Percentiles rank a stretch among this genome's conserved stretches.
These are phyloP conservation scores for Sesamia nonagrioides DNA, from an alignment of 1,140 invertebrate species.

Conservation along the genomic window DNA sequence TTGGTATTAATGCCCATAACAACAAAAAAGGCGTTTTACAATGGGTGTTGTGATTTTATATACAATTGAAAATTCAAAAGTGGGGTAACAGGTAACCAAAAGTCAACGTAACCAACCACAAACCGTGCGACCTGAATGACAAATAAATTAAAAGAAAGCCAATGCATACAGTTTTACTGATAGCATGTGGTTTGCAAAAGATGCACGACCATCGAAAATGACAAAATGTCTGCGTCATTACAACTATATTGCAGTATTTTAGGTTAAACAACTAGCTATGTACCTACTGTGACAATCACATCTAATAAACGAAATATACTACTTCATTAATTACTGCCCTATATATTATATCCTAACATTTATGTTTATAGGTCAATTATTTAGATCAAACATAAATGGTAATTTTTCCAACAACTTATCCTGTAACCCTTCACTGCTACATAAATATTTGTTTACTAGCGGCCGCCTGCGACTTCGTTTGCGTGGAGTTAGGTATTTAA, in stretches of 20 bases:
- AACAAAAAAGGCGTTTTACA: conserved; percentile 21
- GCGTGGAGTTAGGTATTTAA: too few relatives aligned
- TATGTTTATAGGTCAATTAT: too few relatives aligned
- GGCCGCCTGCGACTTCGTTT: too few relatives aligned
- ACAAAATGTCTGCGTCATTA: conserved; percentile 1
- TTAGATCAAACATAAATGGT: too few relatives aligned
- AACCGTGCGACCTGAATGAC: conserved; percentile 24
- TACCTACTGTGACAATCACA: not conserved
- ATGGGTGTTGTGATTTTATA: too few relatives aligned
- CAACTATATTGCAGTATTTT: not conserved
- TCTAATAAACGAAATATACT: too few relatives aligned
- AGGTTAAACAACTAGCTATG: not conserved
- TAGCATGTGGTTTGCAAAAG: conserved; percentile 9
- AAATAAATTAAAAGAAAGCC: conserved; percentile 44
- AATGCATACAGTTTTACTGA: not conserved
- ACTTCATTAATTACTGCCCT: too few relatives aligned
- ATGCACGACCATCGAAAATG: not conserved
- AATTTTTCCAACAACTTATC: too few relatives aligned
- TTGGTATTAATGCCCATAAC: not conserved
- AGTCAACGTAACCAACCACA: conserved; percentile 33
- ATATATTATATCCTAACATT: too few relatives aligned
- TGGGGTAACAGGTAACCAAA: conserved; percentile 10
- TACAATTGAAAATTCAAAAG: not conserved
- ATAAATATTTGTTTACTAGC: too few relatives aligned
- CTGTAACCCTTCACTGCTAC: too few relatives aligned